phyloP scores from a whole-genome alignment of 2,113 vertebrate genomes.

The Dicrurus megarhynchus region DNA sequence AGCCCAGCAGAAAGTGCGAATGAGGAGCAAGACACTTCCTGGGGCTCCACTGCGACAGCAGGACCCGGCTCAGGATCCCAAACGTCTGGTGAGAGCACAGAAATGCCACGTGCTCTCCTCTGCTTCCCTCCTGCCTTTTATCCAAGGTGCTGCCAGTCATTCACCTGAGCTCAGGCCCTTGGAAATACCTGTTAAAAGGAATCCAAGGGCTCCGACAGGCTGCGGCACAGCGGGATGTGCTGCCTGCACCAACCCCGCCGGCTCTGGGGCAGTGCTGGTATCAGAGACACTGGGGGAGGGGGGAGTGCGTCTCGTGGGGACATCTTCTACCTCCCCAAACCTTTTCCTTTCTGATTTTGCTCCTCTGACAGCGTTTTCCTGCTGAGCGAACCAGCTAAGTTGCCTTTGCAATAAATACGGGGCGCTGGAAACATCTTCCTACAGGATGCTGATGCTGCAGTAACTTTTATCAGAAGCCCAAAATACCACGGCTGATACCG shows the following conservation, averaged over 20 bases:
- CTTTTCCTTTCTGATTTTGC: not conserved
- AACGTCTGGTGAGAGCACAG: not conserved
- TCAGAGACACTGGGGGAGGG: not conserved
- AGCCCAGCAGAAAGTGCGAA: not conserved
- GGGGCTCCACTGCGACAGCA: rapidly evolving
- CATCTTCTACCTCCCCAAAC: not conserved
- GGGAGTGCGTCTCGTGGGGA: not conserved
- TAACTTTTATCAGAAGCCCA: not conserved
- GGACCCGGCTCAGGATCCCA: not conserved
- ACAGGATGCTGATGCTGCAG: not conserved
- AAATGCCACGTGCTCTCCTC: not conserved
- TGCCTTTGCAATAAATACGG: not conserved
- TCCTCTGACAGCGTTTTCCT: not conserved
- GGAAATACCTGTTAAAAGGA: not conserved
- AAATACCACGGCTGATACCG: not conserved
- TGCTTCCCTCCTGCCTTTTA: not conserved
- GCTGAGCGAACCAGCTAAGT: not conserved
- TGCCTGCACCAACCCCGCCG: not conserved
- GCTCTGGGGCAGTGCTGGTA: not conserved
- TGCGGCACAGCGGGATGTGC: rapidly evolving
- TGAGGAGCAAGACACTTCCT: not conserved
- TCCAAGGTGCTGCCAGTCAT: not conserved
- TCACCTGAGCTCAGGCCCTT: not conserved
- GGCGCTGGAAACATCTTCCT: not conserved
- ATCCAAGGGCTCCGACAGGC: not conserved